These are phyloP conservation scores for Conops quadrifasciatus DNA, from an alignment of 2,888 invertebrate species.

Conservation along the genomic window DNA sequence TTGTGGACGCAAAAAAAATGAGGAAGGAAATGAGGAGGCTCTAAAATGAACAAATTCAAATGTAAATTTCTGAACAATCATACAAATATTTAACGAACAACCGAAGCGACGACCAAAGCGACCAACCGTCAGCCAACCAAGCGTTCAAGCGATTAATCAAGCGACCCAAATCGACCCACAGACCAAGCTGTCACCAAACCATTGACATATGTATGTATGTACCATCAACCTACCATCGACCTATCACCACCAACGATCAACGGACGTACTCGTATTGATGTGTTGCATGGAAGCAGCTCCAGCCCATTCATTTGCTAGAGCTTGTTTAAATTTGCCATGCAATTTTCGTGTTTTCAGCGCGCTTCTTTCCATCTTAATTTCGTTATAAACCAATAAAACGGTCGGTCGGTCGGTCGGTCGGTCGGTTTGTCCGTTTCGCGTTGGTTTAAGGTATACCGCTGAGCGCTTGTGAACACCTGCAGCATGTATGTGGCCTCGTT, in stretches of 20 bases:
- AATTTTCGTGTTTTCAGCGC: background rate
- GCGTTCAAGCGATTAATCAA: no score
- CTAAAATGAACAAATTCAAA: conserved; percentile 30
- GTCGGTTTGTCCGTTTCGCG: no score
- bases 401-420: background rate
- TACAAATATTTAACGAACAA: background rate
- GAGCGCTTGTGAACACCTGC: conserved; percentile 4
- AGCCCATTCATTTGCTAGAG: no score
- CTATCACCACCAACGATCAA: conserved; percentile 1
- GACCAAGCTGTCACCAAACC: background rate
- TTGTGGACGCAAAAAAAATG: background rate
- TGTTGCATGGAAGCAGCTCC: no score
- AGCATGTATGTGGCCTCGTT: background rate
- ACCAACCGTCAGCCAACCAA: background rate
- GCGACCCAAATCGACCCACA: background rate
- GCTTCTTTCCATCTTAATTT: conserved; percentile 12
- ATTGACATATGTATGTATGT: background rate
- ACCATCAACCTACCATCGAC: background rate
- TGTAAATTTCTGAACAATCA: conserved; percentile 12
- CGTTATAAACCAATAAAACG: conserved; percentile 24
- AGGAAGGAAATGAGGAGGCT: background rate
- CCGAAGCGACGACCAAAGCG: background rate
- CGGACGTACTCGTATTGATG: background rate
- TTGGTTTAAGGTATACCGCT: background rate
- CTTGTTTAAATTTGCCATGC: no score